phyloP scores from a whole-genome alignment of 1,140 invertebrate genomes.

The silkworm (Bombyx mori) region ASM3026992v2 NC_085134.1:1832501-1833000 shows the following conservation, averaged over 20 bases:
- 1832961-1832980: neutral
- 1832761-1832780: too few relatives aligned
- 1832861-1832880: neutral
- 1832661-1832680: neutral
- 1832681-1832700: neutral
- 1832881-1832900: slow-evolving; percentile 4
- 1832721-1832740: too few relatives aligned
- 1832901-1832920: neutral
- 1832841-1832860: neutral
- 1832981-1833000: neutral
- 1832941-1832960: too few relatives aligned
- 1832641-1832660: too few relatives aligned
- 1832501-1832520: too few relatives aligned
- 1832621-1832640: neutral
- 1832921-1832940: too few relatives aligned
- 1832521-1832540: too few relatives aligned
- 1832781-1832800: too few relatives aligned
- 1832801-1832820: neutral
- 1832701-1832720: neutral
- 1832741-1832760: too few relatives aligned
- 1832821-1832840: neutral
- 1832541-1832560: too few relatives aligned
- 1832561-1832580: neutral
- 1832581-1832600: slow-evolving; percentile 5
- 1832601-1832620: neutral